Percentiles rank a stretch among this genome's conserved stretches.
Evolutionary conservation across 2,888 invertebrate genomes (phyloP).

Genomic region (Smittia aterrima): DNA sequence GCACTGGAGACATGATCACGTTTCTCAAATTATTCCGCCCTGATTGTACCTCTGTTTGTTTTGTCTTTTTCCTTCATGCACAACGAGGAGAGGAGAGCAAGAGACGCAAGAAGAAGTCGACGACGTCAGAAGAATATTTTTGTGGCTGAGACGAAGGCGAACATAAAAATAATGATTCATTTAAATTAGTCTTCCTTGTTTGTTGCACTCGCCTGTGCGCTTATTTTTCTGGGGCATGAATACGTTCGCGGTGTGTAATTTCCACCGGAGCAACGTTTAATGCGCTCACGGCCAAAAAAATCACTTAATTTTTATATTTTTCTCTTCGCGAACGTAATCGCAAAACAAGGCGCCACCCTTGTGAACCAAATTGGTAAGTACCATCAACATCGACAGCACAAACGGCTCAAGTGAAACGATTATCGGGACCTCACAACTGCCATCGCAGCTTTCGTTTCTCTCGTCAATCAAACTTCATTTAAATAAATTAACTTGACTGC

Average conservation of each 20-base stretch:
- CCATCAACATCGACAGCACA: background rate
- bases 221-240: slow-evolving; percentile 11
- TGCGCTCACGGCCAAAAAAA: background rate
- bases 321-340: background rate
- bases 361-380: background rate
- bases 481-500: background rate
- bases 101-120: no score
- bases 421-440: slow-evolving; percentile 8
- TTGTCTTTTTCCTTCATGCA: background rate
- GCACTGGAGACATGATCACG: background rate
- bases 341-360: slow-evolving; percentile 31
- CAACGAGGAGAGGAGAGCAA: background rate
- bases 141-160: background rate
- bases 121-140: background rate
- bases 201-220: background rate
- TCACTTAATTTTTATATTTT: background rate
- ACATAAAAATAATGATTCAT: slow-evolving; percentile 32
- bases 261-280: background rate
- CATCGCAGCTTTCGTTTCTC: background rate
- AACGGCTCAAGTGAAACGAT: background rate
- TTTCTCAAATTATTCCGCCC: background rate
- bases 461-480: background rate
- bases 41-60: slow-evolving; percentile 10
- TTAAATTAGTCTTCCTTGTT: slow-evolving; percentile 32
- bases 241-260: slow-evolving; percentile 9